Evolutionary conservation across 2,113 vertebrate species (phyloP).

Genomic region (Terrapene triunguis): DNA sequence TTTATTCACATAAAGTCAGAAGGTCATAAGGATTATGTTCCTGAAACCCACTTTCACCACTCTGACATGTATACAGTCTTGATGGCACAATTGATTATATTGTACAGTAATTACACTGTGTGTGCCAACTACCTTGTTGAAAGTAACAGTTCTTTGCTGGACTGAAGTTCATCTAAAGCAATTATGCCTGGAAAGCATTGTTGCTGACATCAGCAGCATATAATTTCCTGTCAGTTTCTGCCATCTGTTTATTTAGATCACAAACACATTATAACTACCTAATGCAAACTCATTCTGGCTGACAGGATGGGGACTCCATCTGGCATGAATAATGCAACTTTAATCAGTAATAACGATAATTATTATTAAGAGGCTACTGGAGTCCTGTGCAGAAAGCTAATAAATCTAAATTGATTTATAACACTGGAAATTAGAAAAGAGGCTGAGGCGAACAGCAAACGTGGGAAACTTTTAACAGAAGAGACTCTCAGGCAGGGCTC

Average conservation of each 20-base stretch:
- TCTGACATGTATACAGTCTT: neutral
- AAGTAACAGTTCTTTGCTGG: constrained; percentile 41
- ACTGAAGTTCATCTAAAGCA: constrained; percentile 77
- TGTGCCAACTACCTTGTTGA: constrained; percentile 44
- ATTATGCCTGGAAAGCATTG: constrained; percentile 69
- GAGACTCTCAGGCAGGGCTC: neutral
- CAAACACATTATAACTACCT: constrained; percentile 76
- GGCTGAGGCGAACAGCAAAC: constrained; percentile 46
- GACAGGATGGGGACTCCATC: constrained; percentile 78
- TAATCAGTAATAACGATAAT: constrained; percentile 85
- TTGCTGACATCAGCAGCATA: constrained; percentile 73
- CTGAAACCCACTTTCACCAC: neutral
- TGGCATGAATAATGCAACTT: constrained; percentile 83
- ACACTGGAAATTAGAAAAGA: constrained; percentile 64
- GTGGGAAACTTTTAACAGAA: constrained; percentile 43
- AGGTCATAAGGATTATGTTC: fast-evolving
- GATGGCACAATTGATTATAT: neutral
- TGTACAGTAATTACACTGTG: constrained; percentile 10
- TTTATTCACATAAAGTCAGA: fast-evolving
- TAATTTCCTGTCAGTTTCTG: constrained; percentile 76
- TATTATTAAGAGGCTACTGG: constrained; percentile 81
- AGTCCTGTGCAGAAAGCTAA: constrained; percentile 74
- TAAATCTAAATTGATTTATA: constrained; percentile 73
- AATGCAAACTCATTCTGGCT: constrained; percentile 77
- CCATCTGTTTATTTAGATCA: constrained; percentile 84